Evolutionary conservation across 2,888 invertebrate genomes (phyloP), one percentile per base, ranked within the genome.

Genomic region (Spodoptera littoralis): DNA sequence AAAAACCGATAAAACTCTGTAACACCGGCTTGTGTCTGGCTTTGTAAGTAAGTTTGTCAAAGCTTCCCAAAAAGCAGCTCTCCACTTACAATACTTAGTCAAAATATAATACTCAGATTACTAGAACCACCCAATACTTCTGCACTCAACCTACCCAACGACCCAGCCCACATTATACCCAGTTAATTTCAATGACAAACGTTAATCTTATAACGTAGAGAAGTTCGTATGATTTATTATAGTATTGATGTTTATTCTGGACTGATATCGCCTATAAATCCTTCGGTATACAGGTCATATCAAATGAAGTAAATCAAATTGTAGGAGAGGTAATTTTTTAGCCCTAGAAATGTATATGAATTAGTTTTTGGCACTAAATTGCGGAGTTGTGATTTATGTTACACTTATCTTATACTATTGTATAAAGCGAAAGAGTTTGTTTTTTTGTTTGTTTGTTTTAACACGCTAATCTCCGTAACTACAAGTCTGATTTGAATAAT

Each of bases 171-270:
- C 13, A 53, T 60, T 42, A 9, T 44, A 51, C 53, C 49, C 42
- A 58, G 13, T 27, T 57, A 74, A 46, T 75, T 51, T 52, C 51
- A 44, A 46, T 2, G 41, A 11, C 24, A n/a, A 43, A 42, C 41
- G 52, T 71, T 48, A 63, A 71, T 71, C 71, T 76, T 13, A 44
- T 75, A 49, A 63, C 51, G 41, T 55, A 55, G 62, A 58, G 62
- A 44, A 70, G 36, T 76, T 13, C 11, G 8, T 44, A 42, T 50
- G 57, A 73, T 60, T 62, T 69, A 74, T 58, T 45, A 22, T 36
- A 13, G 41, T 62, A 75, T 75, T 75, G 54, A 76, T 72, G 48
- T 61, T 72, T 64, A 55, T 74, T 76, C 68, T 22, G 46, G 42
- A 56, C 3, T 36, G 45, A 24, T 54, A 61, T 27, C 42, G 61